Conservation (phyloP, 1,140 invertebrate genomes). For the Caenorhabditis elegans region WBcel235 BX284606.5:10053001-10053500, state of each 20-base stretch:
- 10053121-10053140: neutral
- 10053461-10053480: no score
- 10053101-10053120: neutral
- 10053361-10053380: no score
- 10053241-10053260: neutral
- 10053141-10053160: neutral
- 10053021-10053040: no score
- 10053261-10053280: neutral
- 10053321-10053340: neutral
- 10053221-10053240: neutral
- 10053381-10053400: no score
- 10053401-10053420: no score
- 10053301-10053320: neutral
- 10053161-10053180: no score
- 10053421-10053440: no score
- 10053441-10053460: no score
- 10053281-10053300: neutral
- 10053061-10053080: neutral
- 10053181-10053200: neutral
- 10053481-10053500: no score
- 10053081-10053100: neutral
- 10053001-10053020: no score
- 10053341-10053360: neutral
- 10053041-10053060: neutral
- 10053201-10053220: neutral